Evolutionary conservation across 2,113 vertebrate species (phyloP).

Genomic region (Ceyx melanurus): DNA sequence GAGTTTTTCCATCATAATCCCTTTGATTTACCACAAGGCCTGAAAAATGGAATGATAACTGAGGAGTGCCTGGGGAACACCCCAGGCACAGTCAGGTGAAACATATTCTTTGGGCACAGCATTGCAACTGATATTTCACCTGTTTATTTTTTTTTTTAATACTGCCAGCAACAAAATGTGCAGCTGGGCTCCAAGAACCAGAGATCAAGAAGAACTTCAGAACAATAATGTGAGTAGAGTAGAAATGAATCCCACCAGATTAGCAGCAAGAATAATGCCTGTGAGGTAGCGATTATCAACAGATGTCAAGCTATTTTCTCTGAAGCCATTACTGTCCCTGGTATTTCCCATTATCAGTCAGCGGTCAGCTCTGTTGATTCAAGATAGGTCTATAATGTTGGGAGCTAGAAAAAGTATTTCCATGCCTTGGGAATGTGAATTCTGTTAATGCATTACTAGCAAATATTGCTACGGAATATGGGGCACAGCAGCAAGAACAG

Average conservation of each 20-base stretch:
- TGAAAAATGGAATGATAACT: not conserved
- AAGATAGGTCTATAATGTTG: not conserved
- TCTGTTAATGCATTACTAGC: constrained; percentile 45
- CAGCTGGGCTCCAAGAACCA: not conserved
- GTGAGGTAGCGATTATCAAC: not conserved
- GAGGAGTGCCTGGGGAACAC: not conserved
- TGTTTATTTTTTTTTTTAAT: not conserved
- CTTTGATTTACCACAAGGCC: not conserved
- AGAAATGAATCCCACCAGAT: constrained; percentile 5
- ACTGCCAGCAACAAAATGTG: not conserved
- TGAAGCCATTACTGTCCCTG: not conserved
- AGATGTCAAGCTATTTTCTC: constrained; percentile 8
- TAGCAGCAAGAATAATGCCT: not conserved
- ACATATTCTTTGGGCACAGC: not conserved
- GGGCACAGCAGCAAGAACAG: not conserved
- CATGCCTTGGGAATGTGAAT: constrained; percentile 1
- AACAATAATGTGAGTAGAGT: not conserved
- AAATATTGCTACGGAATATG: not conserved
- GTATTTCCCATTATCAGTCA: not conserved
- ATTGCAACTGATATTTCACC: not conserved
- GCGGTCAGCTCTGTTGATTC: constrained; percentile 1
- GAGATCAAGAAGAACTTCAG: not conserved
- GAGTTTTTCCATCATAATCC: not conserved
- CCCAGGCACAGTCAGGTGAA: not conserved
- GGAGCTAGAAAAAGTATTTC: constrained; percentile 8